Conservation (phyloP, 2,888 invertebrate species). For the Cataglyphis livida region DNA sequence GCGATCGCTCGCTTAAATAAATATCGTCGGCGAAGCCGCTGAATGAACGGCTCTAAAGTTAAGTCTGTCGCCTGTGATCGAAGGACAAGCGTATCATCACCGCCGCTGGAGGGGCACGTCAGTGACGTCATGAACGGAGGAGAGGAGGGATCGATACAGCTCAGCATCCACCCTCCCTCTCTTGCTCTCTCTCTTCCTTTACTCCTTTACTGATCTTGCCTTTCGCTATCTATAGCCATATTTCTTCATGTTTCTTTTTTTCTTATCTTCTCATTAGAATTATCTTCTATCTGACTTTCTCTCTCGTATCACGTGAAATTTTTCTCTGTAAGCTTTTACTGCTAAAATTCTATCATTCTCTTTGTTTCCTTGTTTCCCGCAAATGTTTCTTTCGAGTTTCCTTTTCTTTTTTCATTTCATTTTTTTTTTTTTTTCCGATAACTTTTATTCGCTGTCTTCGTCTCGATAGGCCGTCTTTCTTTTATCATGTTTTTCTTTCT, state of each 20-base stretch:
- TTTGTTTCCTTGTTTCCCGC: neutral
- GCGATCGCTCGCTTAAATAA: slow-evolving; percentile 65
- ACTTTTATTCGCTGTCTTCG: neutral
- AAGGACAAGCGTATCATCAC: slow-evolving; percentile 69
- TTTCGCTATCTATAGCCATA: slow-evolving; percentile 9
- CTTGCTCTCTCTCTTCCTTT: slow-evolving; percentile 38
- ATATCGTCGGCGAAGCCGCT: slow-evolving; percentile 61
- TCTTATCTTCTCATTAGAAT: slow-evolving; percentile 6
- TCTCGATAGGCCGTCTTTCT: neutral
- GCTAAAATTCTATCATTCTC: neutral
- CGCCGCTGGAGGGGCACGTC: slow-evolving; percentile 70
- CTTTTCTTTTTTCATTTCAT: neutral
- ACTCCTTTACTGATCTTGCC: slow-evolving; percentile 26
- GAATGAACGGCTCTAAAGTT: slow-evolving; percentile 68
- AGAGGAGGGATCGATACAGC: slow-evolving; percentile 82
- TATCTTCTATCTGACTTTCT: slow-evolving; percentile 21
- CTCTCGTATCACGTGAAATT: neutral
- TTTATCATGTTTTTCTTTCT: neutral
- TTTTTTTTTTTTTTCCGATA: neutral
- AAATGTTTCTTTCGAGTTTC: neutral
- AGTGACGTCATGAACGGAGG: slow-evolving; percentile 79
- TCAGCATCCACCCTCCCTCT: slow-evolving; percentile 76
- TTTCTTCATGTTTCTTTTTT: slow-evolving; percentile 4
- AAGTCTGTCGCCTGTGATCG: slow-evolving; percentile 55
- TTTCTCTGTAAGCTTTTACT: neutral